A percentile compares a stretch with the other conserved stretches of the same genome.
Evolutionary conservation across 1,140 invertebrate species (phyloP).

Genomic region (Conus betulinus): DNA sequence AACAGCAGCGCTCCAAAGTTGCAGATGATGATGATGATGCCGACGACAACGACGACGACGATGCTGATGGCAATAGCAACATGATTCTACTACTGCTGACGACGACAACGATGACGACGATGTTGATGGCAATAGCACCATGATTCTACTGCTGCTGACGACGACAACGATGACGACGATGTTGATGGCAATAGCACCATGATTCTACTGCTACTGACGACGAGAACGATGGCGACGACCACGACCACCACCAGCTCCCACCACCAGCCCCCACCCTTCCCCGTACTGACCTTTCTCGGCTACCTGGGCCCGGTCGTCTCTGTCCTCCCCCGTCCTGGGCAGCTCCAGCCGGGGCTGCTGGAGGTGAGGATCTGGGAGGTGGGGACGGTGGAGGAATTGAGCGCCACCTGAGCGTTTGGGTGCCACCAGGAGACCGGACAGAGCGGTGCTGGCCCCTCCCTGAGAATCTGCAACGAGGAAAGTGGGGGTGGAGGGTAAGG

Average conservation of each 20-base stretch:
- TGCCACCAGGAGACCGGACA: constrained; percentile 61
- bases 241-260: neutral
- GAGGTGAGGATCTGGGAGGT: constrained; percentile 46
- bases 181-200: too few species aligned
- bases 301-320: constrained; percentile 41
- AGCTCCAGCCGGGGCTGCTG: constrained; percentile 41
- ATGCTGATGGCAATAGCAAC: neutral
- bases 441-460: constrained; percentile 52
- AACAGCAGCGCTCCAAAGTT: neutral
- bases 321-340: neutral
- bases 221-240: neutral
- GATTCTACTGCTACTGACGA: neutral
- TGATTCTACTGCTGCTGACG: neutral
- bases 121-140: too few species aligned
- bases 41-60: neutral
- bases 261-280: neutral
- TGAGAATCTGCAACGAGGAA: constrained; percentile 47
- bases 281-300: constrained; percentile 46
- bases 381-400: constrained; percentile 53
- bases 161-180: too few species aligned
- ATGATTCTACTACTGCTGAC: too few species aligned
- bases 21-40: too few species aligned
- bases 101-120: too few species aligned
- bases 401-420: constrained; percentile 47
- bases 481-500: neutral